Evolutionary conservation across 2,113 vertebrate genomes (phyloP).

Genomic region (Mellivora capensis): DNA sequence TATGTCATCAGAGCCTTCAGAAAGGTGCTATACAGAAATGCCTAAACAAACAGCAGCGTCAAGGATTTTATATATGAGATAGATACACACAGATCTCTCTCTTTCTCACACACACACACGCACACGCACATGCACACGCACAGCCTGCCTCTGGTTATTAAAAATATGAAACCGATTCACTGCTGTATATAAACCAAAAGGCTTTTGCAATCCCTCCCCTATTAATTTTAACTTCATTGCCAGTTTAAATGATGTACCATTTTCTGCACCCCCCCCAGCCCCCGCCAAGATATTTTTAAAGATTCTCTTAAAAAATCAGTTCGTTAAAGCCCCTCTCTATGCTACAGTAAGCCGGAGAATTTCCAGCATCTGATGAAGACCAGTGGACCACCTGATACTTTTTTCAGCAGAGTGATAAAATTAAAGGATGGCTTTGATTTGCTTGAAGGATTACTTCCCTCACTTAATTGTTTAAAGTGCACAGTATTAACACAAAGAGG

Average conservation of each 20-base stretch:
- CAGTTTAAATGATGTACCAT: slow-evolving; percentile 26
- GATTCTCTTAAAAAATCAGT: slow-evolving; percentile 78
- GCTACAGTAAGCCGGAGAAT: slow-evolving; percentile 80
- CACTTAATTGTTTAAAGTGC: slow-evolving; percentile 83
- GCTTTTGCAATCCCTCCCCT: not conserved
- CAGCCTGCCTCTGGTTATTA: slow-evolving; percentile 18
- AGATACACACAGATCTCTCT: slow-evolving; percentile 56
- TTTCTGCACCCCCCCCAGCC: not conserved
- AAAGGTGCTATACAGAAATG: slow-evolving; percentile 79
- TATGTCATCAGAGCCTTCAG: slow-evolving; percentile 79
- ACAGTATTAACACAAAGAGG: slow-evolving; percentile 75
- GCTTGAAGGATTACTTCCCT: slow-evolving; percentile 84
- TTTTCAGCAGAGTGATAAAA: slow-evolving; percentile 88
- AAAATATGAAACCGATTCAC: slow-evolving; percentile 57
- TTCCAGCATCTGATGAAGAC: slow-evolving; percentile 82
- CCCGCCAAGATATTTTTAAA: slow-evolving; percentile 60
- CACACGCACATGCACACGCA: slow-evolving; percentile 1
- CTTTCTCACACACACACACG: slow-evolving; percentile 5
- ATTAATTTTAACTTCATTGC: slow-evolving; percentile 39
- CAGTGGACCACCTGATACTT: slow-evolving; percentile 87
- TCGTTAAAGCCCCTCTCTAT: slow-evolving; percentile 79
- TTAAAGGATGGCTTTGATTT: slow-evolving; percentile 87
- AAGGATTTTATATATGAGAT: slow-evolving; percentile 70
- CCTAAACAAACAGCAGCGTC: slow-evolving; percentile 82
- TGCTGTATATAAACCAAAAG: slow-evolving; percentile 7